These are phyloP conservation scores for Bryconaethiops microstoma DNA, from an alignment of 2,797 vertebrate genomes.

Conservation along the genomic window DNA sequence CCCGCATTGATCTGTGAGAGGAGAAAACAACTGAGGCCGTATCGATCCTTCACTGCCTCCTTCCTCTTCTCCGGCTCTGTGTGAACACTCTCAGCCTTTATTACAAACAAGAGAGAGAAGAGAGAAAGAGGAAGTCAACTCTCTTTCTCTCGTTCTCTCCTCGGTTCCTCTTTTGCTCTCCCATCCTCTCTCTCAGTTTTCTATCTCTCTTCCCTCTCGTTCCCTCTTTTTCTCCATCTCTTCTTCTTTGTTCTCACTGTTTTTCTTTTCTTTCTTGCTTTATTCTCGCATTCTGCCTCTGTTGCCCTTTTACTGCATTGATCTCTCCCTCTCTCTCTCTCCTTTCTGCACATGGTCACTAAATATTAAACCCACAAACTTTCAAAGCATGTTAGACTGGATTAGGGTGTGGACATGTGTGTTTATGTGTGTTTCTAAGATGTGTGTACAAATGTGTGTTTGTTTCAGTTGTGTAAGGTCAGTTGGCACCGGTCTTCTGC, in stretches of 20 bases:
- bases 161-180: background rate
- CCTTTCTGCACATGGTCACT: background rate
- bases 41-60: slow-evolving; percentile 28
- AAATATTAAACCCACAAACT: background rate
- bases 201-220: background rate
- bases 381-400: background rate
- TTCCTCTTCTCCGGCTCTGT: background rate
- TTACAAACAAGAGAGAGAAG: background rate
- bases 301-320: background rate
- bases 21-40: background rate
- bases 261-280: background rate
- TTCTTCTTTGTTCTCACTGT: background rate
- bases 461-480: background rate
- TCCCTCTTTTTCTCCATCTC: slow-evolving; percentile 3
- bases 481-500: background rate
- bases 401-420: background rate
- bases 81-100: background rate
- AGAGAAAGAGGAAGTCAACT: background rate
- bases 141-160: background rate
- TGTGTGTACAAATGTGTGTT: background rate
- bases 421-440: background rate
- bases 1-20: slow-evolving; percentile 17
- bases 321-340: background rate
- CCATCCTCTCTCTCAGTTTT: background rate
- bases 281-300: background rate